Conservation (phyloP, 2,797 vertebrate species). For the Peromyscus melanophrys region DNA sequence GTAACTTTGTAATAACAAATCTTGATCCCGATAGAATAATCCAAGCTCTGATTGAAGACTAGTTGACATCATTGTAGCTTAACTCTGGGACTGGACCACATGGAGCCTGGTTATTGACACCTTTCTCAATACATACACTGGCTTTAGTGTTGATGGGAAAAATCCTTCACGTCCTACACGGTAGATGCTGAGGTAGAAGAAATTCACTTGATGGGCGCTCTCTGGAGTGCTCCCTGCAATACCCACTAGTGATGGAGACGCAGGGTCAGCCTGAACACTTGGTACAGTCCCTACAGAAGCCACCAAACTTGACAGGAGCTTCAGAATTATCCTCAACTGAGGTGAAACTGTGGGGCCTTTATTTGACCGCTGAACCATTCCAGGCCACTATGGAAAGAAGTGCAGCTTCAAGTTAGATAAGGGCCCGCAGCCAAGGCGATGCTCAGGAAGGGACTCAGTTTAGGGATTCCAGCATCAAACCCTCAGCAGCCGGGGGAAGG, state of each 20-base stretch:
- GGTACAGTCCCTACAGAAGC: neutral
- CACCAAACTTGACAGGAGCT: neutral
- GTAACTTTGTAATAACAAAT: neutral
- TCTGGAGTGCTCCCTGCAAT: neutral
- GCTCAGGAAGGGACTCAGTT: neutral
- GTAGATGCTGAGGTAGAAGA: neutral
- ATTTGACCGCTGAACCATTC: neutral
- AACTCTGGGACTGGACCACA: neutral
- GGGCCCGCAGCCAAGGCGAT: neutral
- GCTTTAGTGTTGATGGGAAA: neutral
- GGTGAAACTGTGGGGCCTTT: neutral
- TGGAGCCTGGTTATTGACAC: neutral
- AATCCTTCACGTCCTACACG: neutral
- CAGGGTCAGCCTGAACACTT: neutral
- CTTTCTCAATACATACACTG: neutral
- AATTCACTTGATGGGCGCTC: neutral
- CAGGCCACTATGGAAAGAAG: neutral
- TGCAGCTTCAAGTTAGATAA: neutral
- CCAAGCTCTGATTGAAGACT: neutral
- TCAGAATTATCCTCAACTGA: neutral
- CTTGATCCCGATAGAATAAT: neutral
- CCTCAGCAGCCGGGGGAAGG: neutral
- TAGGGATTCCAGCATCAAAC: neutral
- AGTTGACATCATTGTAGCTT: conserved; percentile 26
- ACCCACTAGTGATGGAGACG: neutral